Conservation (phyloP, 1,140 invertebrate species). For the Megalopta genalis region DNA sequence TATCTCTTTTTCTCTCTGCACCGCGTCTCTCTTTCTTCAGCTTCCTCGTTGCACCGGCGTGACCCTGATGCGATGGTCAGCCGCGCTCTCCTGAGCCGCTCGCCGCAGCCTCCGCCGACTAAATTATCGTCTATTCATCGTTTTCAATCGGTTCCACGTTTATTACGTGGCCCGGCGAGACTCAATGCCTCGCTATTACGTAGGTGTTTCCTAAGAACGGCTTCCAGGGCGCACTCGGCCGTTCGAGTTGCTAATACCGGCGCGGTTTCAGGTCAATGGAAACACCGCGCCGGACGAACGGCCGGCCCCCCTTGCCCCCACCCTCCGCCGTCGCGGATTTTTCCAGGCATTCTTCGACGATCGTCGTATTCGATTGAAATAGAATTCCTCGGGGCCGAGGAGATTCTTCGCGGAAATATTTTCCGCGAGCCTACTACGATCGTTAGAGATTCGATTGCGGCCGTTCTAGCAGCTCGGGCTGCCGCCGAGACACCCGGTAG, state of each 20-base stretch:
- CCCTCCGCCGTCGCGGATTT: too few relatives aligned
- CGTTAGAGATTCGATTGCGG: too few relatives aligned
- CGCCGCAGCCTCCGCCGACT: conserved; percentile 5
- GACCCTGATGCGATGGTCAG: conserved; percentile 43
- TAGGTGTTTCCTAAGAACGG: not conserved
- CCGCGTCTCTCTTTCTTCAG: not conserved
- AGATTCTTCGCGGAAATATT: too few relatives aligned
- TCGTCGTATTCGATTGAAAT: too few relatives aligned
- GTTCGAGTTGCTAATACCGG: not conserved
- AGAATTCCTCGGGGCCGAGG: too few relatives aligned
- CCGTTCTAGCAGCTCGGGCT: too few relatives aligned
- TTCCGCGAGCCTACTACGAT: too few relatives aligned
- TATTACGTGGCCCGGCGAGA: conserved; percentile 8
- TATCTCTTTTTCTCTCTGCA: too few relatives aligned
- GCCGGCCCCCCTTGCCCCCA: too few relatives aligned
- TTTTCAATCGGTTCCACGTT: conserved; percentile 10
- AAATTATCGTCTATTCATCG: conserved; percentile 45
- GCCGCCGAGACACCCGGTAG: too few relatives aligned
- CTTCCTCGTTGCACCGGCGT: conserved; percentile 29
- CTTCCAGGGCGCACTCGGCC: not conserved
- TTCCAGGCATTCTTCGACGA: not conserved
- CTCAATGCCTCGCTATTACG: too few relatives aligned
- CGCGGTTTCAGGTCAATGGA: conserved; percentile 1
- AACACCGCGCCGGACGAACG: not conserved
- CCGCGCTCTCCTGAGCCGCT: not conserved